Base-by-base conservation (phyloP, 2,888 invertebrate genomes). In the Pterostichus niger region DNA sequence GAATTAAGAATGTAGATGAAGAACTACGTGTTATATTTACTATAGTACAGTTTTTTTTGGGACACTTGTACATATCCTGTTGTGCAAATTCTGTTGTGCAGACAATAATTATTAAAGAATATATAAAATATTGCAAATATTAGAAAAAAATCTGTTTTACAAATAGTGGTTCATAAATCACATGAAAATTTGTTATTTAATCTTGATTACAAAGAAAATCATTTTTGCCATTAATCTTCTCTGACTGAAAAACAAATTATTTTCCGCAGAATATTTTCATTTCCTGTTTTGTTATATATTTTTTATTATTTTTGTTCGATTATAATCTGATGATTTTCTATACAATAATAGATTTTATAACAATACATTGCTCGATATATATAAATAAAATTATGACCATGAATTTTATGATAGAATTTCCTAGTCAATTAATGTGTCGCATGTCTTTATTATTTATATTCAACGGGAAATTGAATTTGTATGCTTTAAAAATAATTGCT, bases 321-420 rank as follows among this genome's bases (percentile, higher is more conserved):
- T 40, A 13, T n/a, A 77, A 77, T 77, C 56, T 59, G 54, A 56
- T 15, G 11, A 44, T 76, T 31, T 76, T 52, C 13, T 24, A 24
- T 52, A 49, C n/a, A 6, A 49, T 49, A 1, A 49, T 49, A 49
- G 6, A 13, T 75, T 24, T 13, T 76, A 76, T 76, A 56, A 76
- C 35, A 76, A 77, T 77, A 35, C 31, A 10, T 9, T 40, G 5
- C 40, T 40, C 40, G 2, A 54, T 31, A 35, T 24, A 10, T 13
- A 35, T 40, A 75, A 46, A 77, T 77, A 77, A 77, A 76, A 40
- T 56, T 40, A 35, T 77, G 56, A 35, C 77, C 77, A 33, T 77
- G 77, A 77, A 56, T 77, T 15, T 35, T 24, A 6, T 44, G 7
- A 31, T 56, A 13, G 35, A 33, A 56, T n/a, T 54, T 40, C 54